Conservation (phyloP, 1,140 invertebrate species). For the Tetramorium alpestre region DNA sequence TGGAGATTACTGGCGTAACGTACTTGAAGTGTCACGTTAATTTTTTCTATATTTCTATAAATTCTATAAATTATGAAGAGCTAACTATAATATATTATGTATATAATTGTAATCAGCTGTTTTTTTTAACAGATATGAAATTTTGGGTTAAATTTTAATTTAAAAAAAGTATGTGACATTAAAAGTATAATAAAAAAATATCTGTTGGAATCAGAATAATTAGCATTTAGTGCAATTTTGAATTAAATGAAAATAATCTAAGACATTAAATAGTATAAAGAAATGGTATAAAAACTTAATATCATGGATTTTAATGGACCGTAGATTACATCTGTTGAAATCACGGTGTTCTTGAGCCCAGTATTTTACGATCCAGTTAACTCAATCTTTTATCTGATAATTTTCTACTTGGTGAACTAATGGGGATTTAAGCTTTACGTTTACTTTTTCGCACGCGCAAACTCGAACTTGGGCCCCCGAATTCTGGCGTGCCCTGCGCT, state of each 20-base stretch:
- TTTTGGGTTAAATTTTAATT: neutral
- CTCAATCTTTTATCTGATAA: conserved; percentile 41
- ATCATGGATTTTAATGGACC: neutral
- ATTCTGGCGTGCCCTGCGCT: conserved; percentile 21
- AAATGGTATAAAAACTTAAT: neutral
- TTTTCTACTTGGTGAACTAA: conserved; percentile 45
- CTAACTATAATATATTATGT: neutral
- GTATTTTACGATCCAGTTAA: neutral
- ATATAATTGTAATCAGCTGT: neutral
- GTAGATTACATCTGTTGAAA: neutral
- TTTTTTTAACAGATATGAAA: neutral
- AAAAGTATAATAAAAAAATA: neutral
- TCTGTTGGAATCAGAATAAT: neutral
- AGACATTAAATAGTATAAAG: neutral
- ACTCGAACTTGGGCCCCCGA: conserved; percentile 40
- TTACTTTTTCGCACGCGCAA: neutral
- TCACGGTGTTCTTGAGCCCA: neutral
- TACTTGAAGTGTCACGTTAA: neutral
- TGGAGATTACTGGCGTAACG: neutral
- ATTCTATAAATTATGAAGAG: neutral
- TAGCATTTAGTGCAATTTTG: neutral
- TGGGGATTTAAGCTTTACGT: neutral
- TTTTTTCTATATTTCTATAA: neutral
- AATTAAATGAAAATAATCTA: neutral
- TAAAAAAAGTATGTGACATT: neutral